Base-by-base conservation (phyloP, 2,888 invertebrate species). In the Stenodema calcarata region DNA sequence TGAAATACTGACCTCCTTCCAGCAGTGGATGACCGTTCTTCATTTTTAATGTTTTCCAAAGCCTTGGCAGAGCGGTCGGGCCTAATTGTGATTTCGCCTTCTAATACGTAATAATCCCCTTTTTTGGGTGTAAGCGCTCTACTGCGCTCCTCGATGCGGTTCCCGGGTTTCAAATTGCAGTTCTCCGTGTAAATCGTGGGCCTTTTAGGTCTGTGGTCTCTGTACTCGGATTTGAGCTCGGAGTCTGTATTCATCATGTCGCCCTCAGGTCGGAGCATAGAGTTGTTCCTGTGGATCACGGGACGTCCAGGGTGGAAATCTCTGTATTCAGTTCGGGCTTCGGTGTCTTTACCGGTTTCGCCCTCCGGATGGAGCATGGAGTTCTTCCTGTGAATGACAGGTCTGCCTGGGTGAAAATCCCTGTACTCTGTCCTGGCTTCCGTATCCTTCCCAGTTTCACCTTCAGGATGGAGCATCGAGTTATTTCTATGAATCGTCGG, bases 301-400 rank as follows among this genome's bases (percentile, higher is more conserved):
- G 88, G 87, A 35, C 88, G 79, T 7, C 87, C 78, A 0, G 89
- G 87, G 18, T 89, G 88, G 86, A 88, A 89, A 69, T 89, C 88
- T 23, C 80, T 88, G 86, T 88, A 88, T 54, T 88, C 87, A 0
- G 87, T 47, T 11, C 81, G 42, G 11, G 62, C 73, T 80, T 89
- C 89, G 4, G 89, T 88, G 6, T 84, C 82, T 84, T 80, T 88
- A 50, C 69, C 83, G n/a, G 88, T 76, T 11, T 88, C 88, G 11
- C 88, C 89, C 42, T 88, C 87, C 0, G 88, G 89, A 30, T 87
- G 88, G 23, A 89, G 85, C 54, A 70, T 76, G 35, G 88, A 88
- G 0, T 88, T 73, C 9, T 87, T 88, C 41, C 88, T 70, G 54
- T 88, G 87, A 12, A 88, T 86, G 1, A 87, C 69, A 0, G 88